A percentile compares a stretch with the other conserved stretches of the same genome.
Evolutionary conservation across 2,797 vertebrate species (phyloP).

Genomic region (Micropoecilia bifurca): DNA sequence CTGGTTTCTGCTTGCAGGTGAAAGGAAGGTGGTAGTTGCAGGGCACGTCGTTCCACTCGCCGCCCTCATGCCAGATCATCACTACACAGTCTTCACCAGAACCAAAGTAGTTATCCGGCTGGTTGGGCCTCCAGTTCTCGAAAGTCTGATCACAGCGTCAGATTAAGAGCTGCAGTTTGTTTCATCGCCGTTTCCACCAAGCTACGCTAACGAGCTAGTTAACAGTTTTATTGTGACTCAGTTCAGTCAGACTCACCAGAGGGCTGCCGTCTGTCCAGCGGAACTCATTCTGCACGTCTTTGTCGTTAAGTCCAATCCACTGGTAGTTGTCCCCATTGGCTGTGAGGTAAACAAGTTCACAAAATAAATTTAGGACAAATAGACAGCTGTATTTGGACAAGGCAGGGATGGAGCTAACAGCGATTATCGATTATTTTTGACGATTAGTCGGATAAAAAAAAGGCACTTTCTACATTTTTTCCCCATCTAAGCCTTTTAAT

Average conservation of each 20-base stretch:
- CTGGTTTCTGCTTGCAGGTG: slow-evolving; percentile 93
- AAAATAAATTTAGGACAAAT: not conserved
- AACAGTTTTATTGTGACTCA: not conserved
- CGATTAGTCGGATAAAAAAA: too few species aligned
- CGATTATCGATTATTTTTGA: too few species aligned
- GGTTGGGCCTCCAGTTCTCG: slow-evolving; percentile 94
- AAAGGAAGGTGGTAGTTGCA: slow-evolving; percentile 97
- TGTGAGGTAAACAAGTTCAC: slow-evolving; percentile 36
- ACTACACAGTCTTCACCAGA: slow-evolving; percentile 93
- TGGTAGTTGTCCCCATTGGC: slow-evolving; percentile 87
- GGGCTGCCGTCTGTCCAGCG: slow-evolving; percentile 92
- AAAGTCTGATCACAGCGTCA: slow-evolving; percentile 75
- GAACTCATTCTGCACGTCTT: slow-evolving; percentile 90
- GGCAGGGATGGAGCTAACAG: too few species aligned
- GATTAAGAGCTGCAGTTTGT: not conserved
- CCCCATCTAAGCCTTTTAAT: too few species aligned
- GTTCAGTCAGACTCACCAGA: slow-evolving; percentile 82
- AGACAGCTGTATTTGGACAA: not conserved
- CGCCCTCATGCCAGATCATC: slow-evolving; percentile 93
- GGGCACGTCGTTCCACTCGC: slow-evolving; percentile 95
- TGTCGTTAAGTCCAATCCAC: slow-evolving; percentile 96
- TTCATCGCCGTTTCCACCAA: not conserved
- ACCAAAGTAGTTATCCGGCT: slow-evolving; percentile 92
- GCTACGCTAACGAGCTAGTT: not conserved
- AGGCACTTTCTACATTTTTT: too few species aligned